A percentile compares a stretch with the other conserved stretches of the same genome.
Evolutionary conservation across 2,797 vertebrate species (phyloP).

Genomic region (Micromesistius poutassou): DNA sequence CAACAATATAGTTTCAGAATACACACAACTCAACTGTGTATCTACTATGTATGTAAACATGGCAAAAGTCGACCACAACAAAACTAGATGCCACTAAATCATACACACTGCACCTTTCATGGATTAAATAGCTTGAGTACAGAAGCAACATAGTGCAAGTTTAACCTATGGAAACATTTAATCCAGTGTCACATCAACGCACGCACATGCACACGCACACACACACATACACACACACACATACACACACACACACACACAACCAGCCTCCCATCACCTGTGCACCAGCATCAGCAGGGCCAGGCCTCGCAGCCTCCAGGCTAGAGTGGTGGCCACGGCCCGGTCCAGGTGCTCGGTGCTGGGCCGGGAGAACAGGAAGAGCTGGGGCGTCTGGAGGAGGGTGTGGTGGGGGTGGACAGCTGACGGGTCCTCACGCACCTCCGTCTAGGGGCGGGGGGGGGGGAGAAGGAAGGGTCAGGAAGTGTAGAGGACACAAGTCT

Average conservation of each 20-base stretch:
- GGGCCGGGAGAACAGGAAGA: conserved; percentile 85
- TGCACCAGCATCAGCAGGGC: conserved; percentile 82
- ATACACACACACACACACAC: conserved; percentile 5
- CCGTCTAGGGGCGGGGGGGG: conserved; percentile 68
- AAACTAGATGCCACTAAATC: no score
- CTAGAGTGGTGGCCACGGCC: conserved; percentile 78
- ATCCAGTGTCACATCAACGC: neutral
- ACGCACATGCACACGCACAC: neutral
- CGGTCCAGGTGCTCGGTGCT: conserved; percentile 79
- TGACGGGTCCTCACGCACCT: conserved; percentile 80
- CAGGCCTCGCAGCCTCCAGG: conserved; percentile 84
- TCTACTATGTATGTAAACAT: no score
- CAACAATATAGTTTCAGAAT: no score
- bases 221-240: neutral
- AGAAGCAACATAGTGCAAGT: neutral
- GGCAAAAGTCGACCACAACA: no score
- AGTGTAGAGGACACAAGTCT: conserved; percentile 48
- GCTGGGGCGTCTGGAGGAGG: conserved; percentile 82
- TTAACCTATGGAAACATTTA: neutral
- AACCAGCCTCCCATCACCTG: conserved; percentile 60
- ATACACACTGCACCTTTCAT: no score
- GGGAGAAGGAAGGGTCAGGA: conserved; percentile 66
- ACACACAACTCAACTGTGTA: no score
- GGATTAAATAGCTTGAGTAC: no score
- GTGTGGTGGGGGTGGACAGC: conserved; percentile 75